These are phyloP conservation scores for Probaryconus sp. DNA, from an alignment of 1,140 invertebrate genomes.

Conservation along the genomic window DNA sequence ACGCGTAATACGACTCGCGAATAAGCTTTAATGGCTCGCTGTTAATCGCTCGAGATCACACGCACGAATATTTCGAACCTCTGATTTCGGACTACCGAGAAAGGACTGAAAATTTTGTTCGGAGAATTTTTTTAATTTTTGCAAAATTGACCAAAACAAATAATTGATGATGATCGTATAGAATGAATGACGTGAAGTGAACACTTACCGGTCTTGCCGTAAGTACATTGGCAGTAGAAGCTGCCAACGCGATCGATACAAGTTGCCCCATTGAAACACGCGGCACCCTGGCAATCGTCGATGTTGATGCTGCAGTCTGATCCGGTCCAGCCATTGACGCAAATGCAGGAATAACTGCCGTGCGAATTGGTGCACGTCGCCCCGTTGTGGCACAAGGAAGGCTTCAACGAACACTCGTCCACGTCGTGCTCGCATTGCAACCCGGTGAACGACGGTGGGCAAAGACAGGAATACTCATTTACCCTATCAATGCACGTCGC, in stretches of 20 bases:
- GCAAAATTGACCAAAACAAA: no score
- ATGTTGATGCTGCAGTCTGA: constrained; percentile 94
- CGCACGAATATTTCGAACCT: neutral
- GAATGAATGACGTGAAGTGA: no score
- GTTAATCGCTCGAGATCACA: constrained; percentile 29
- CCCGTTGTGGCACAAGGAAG: constrained; percentile 94
- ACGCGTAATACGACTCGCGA: constrained; percentile 37
- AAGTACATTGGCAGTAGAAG: constrained; percentile 96
- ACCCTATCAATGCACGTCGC: constrained; percentile 93
- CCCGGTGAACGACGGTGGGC: constrained; percentile 92
- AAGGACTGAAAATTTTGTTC: no score
- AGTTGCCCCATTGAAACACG: constrained; percentile 97
- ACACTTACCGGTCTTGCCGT: constrained; percentile 92
- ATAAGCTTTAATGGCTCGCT: constrained; percentile 42
- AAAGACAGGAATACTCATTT: constrained; percentile 92
- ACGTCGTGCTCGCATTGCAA: constrained; percentile 89
- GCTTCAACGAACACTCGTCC: constrained; percentile 88
- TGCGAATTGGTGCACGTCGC: constrained; percentile 95
- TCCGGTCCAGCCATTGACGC: constrained; percentile 96
- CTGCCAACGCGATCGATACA: constrained; percentile 96
- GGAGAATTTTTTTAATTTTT: no score
- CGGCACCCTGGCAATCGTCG: constrained; percentile 93
- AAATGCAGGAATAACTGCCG: constrained; percentile 96
- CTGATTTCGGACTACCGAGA: constrained; percentile 5
- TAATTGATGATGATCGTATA: neutral